phyloP scores from a whole-genome alignment of 2,888 invertebrate genomes.

The Ichneumon xanthorius region DNA sequence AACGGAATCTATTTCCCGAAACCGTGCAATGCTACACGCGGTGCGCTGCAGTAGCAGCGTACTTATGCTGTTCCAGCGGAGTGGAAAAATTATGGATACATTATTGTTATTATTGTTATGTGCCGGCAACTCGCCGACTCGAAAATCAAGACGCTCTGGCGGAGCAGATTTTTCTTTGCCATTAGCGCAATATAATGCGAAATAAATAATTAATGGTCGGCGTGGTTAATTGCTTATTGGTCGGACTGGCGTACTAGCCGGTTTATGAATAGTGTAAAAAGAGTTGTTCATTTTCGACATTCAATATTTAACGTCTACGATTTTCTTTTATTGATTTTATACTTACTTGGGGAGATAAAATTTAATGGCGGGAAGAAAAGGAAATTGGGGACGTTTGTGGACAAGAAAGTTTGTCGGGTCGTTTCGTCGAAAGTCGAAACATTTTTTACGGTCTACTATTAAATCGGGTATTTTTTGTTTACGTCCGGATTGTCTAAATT shows the following conservation, averaged over 20 bases:
- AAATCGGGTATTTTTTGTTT: too few species aligned
- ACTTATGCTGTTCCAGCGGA: constrained; percentile 11
- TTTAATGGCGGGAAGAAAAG: neutral
- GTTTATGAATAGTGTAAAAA: neutral
- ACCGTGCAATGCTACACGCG: constrained; percentile 21
- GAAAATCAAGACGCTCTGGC: neutral
- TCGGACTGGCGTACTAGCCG: neutral
- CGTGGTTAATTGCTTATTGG: neutral
- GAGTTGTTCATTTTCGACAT: neutral
- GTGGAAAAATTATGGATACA: constrained; percentile 37
- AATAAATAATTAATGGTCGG: neutral
- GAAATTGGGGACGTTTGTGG: too few species aligned
- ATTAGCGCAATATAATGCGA: neutral
- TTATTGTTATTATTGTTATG: constrained; percentile 4
- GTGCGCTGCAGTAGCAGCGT: constrained; percentile 12
- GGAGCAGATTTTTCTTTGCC: neutral
- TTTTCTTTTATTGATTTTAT: neutral
- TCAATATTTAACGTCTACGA: neutral
- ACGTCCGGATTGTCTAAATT: too few species aligned
- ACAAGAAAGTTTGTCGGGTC: too few species aligned
- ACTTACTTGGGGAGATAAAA: neutral
- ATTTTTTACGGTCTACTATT: too few species aligned
- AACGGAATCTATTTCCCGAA: constrained; percentile 53
- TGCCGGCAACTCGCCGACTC: neutral
- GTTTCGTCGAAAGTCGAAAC: too few species aligned